Percentiles rank a stretch among this genome's conserved stretches.
Evolutionary conservation across 2,888 invertebrate species (phyloP).

Genomic region (Ectropis crepuscularia): DNA sequence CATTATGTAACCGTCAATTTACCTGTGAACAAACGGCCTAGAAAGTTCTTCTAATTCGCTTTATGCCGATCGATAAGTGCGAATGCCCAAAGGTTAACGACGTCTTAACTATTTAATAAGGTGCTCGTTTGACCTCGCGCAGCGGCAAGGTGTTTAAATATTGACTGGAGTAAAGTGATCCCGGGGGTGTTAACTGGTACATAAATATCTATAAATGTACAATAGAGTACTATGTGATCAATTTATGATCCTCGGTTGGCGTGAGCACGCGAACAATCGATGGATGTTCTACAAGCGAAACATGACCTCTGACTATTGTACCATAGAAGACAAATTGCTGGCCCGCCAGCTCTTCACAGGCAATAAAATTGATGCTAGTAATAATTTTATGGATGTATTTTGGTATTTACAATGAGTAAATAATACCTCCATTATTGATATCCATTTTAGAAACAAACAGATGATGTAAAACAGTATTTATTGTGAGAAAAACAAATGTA

Average conservation of each 20-base stretch:
- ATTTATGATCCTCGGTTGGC: constrained; percentile 48
- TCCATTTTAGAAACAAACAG: background rate
- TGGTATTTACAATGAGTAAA: background rate
- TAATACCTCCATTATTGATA: no score
- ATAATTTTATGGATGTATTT: constrained; percentile 9
- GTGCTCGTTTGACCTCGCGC: constrained; percentile 54
- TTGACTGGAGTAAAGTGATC: constrained; percentile 48
- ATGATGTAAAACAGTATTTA: background rate
- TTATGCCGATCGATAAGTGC: constrained; percentile 51
- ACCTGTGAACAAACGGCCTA: constrained; percentile 22
- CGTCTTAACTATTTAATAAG: constrained; percentile 60
- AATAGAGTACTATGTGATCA: constrained; percentile 35
- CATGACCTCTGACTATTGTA: constrained; percentile 24
- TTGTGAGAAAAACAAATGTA: no score
- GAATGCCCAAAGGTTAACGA: constrained; percentile 60
- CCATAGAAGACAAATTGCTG: constrained; percentile 25
- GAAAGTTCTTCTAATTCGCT: constrained; percentile 36
- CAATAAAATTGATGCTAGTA: constrained; percentile 25
- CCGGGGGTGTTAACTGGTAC: constrained; percentile 51
- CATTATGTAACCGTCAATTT: constrained; percentile 25
- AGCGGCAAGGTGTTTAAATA: constrained; percentile 57
- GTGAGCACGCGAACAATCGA: constrained; percentile 28
- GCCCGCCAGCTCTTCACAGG: constrained; percentile 14
- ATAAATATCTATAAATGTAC: constrained; percentile 46
- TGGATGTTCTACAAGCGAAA: constrained; percentile 25